Evolutionary conservation across 1,140 invertebrate genomes (phyloP), one percentile per base, ranked within the genome.

Genomic region (Paraescarpia echinospica): DNA sequence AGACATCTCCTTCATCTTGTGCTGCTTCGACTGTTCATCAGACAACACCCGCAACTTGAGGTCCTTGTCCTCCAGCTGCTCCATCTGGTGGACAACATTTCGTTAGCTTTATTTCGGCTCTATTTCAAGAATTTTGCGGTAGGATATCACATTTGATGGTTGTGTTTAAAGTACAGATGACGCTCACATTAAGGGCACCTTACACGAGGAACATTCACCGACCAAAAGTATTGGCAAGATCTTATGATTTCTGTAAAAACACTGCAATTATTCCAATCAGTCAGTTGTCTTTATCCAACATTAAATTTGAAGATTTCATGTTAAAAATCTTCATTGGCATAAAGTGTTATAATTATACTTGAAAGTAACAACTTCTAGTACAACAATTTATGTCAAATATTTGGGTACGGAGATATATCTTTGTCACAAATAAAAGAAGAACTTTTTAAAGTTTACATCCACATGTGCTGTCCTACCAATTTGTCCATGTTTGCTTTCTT

Each of bases 401-500:
- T 41, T 27, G 59, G 59, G 22, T 77, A 77, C 22, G 1, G 0
- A 77, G 22, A 77, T 77, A 18, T 77, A 27, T 0, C 2, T 18
- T 27, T 77, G 22, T 77, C 4, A 27, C 59, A 77, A 77, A 77
- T 77, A 77, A 77, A n/a, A n/a, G n/a, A n/a, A n/a, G n/a, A n/a
- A n/a, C n/a, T n/a, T n/a, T n/a, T n/a, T n/a, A n/a, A n/a, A n/a
- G n/a, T n/a, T n/a, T n/a, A n/a, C n/a, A n/a, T n/a, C n/a, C n/a
- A n/a, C n/a, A n/a, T n/a, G n/a, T n/a, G 34, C 33, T 5, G 1
- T 34, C 92, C 94, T 91, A 96, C 96, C 95, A 96, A 93, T 93
- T 95, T 95, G 34, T 96, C 95, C 59, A 96, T 94, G 90, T 95
- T 96, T 33, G 95, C 95, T 91, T 94, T 94, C 92, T 95, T 96